Evolutionary conservation across 2,888 invertebrate genomes (phyloP), one percentile per base, ranked within the genome.

Genomic region (Xanthorhoe spadicearia): DNA sequence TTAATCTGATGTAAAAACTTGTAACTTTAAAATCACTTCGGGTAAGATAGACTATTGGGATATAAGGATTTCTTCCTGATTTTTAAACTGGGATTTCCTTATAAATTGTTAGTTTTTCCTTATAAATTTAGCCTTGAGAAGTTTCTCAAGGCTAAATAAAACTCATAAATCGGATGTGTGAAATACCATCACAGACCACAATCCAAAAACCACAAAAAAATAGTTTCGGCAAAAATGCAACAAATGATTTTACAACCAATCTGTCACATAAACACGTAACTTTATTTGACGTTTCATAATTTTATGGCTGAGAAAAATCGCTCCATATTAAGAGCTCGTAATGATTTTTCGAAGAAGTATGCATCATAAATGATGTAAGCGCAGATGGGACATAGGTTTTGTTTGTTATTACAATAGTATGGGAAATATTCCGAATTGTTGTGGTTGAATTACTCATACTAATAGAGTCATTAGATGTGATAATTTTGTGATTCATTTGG

Each of bases 201-300:
- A 32, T 32, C 2, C 0, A 32, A 6, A 55, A 55, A 59, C 66
- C 58, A 46, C 28, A 28, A 46, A 17, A 10, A 59, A 13, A 83
- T 81, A 79, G 78, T 66, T 83, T 82, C 82, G 75, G 74, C 76
- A 80, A 80, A 85, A 83, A 81, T 32, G 75, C 77, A 78, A 79
- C 80, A 83, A 84, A 83, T 70, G 32, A 76, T 83, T 86, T 88
- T 82, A 86, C 80, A 77, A 72, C 80, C 75, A 57, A 67, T 65
- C 74, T 78, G 83, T 82, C 86, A 77, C 85, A 85, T 89, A 89
- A 89, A 89, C 82, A 82, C 82, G 83, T 82, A 82, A 85, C 75
- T 88, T 89, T 88, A 88, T 88, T 80, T 76, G 82, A 82, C 83
- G 80, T 79, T 84, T 83, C 80, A 75, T 82, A 82, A 82, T 84